These are phyloP conservation scores for Eurosta solidaginis DNA, from an alignment of 1,140 invertebrate species.

Conservation along the genomic window DNA sequence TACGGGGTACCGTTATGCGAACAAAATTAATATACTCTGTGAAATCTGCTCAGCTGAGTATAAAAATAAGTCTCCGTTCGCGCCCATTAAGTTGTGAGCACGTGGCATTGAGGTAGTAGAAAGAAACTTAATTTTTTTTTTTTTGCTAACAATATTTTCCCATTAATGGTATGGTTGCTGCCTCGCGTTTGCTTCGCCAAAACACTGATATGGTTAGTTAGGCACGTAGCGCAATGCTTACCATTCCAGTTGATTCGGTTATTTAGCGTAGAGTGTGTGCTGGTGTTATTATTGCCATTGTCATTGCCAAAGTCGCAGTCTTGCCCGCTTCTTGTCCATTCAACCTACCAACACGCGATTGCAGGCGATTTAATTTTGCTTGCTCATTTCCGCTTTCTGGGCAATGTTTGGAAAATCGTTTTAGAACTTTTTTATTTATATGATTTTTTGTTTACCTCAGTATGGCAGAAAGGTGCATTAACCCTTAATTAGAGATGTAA, in stretches of 20 bases:
- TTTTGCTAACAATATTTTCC: conserved; percentile 16
- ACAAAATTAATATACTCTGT: too few relatives aligned
- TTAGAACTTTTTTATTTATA: background rate
- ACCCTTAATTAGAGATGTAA: background rate
- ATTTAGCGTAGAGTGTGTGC: too few relatives aligned
- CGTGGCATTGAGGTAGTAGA: background rate
- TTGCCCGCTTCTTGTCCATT: background rate
- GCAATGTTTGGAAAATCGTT: conserved; percentile 6
- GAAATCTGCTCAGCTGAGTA: too few relatives aligned
- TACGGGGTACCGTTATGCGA: too few relatives aligned
- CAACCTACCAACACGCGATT: background rate
- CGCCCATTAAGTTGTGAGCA: background rate
- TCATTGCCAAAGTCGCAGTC: background rate
- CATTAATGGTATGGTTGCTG: background rate
- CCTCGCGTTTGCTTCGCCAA: background rate
- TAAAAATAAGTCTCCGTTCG: conserved; percentile 2
- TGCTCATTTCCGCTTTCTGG: conserved; percentile 5
- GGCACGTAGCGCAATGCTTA: too few relatives aligned
- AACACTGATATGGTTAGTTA: background rate
- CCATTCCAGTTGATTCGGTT: too few relatives aligned
- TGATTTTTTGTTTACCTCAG: background rate
- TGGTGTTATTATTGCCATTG: background rate
- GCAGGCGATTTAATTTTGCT: conserved; percentile 14
- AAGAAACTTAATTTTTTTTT: background rate
- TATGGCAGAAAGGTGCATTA: background rate